Base-by-base conservation (phyloP, 2,797 vertebrate species). In the Atherinosoma microstoma region DNA sequence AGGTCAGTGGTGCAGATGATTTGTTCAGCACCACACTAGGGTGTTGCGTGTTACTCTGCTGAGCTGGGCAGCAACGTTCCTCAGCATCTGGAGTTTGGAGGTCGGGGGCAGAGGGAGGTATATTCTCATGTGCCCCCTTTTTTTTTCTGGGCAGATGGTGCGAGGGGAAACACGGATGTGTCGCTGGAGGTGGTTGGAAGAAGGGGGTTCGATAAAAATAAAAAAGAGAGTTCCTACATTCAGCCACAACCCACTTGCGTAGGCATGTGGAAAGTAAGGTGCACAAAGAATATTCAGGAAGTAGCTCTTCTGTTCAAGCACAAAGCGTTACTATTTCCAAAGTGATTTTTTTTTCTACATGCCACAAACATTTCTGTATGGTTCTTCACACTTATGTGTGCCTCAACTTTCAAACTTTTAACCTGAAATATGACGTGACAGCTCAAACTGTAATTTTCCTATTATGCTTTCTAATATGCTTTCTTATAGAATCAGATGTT, bases 1-100 rank as follows among this genome's bases (percentile, higher is more conserved):
- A 93, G 76, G 82, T 93, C 88, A 92, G 67, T 74, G 80, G 87
- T 76, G 88, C 89, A 93, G 89, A 95, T 92, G 91, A 94, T 93
- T 87, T 77, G 84, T 70, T 91, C 36, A 81, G 86, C 86, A 79
- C 40, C 80, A 58, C 75, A 75, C 68, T 0, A 80, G 87, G 77
- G 75, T 83, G 76, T 75, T 75, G 81, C 75, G 79, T 92, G 87
- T 80, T 67, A 70, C 58, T 76, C 3, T 4, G 67, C 68, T 0
- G 56, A n/a, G 20, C 20, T n/a, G 42, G 16, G 15, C 42, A 45
- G 42, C 57, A 8, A 5, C 20, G 13, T 40, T 76, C 73, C 79
- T 80, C 85, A 88, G 87, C 90, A 90, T 88, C 87, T 92, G 87
- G 87, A 91, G 84, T 77, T 79, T 57, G 83, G 70, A 80, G 82